These are phyloP conservation scores for Drosophila colorata DNA, from an alignment of 2,888 invertebrate species.

Conservation along the genomic window DNA sequence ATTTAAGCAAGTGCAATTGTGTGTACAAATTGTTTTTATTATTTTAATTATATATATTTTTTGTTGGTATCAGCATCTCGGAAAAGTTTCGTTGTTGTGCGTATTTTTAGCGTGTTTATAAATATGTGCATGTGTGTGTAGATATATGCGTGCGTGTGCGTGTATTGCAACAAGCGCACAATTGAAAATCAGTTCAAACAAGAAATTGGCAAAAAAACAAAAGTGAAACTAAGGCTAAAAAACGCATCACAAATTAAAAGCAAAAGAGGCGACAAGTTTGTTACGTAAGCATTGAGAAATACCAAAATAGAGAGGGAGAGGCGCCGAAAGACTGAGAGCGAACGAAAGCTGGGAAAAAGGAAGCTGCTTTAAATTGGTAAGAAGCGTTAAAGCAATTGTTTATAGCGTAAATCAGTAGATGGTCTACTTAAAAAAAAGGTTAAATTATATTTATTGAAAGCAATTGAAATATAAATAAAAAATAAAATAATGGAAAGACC, in stretches of 20 bases:
- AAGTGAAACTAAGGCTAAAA: neutral
- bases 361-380: slow-evolving; percentile 43
- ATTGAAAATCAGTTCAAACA: slow-evolving; percentile 36
- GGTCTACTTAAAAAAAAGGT: neutral
- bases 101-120: slow-evolving; percentile 55
- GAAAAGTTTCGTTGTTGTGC: slow-evolving; percentile 26
- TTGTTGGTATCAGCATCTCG: slow-evolving; percentile 49
- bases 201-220: slow-evolving; percentile 47
- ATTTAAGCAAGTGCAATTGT: slow-evolving; percentile 43
- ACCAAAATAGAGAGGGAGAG: slow-evolving; percentile 4
- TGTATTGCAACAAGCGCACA: slow-evolving; percentile 32
- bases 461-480: too few species aligned
- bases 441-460: neutral
- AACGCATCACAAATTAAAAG: slow-evolving; percentile 21
- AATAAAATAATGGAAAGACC: too few species aligned
- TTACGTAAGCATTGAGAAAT: slow-evolving; percentile 39
- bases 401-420: neutral
- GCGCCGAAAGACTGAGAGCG: neutral
- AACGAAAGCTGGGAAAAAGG: neutral
- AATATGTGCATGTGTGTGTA: neutral
- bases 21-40: slow-evolving; percentile 14
- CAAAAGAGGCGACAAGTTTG: slow-evolving; percentile 15
- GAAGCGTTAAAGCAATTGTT: slow-evolving; percentile 2
- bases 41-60: slow-evolving; percentile 16
- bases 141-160: slow-evolving; percentile 7